These are phyloP conservation scores for Tichodroma muraria DNA, from an alignment of 2,113 vertebrate species.

Conservation along the genomic window DNA sequence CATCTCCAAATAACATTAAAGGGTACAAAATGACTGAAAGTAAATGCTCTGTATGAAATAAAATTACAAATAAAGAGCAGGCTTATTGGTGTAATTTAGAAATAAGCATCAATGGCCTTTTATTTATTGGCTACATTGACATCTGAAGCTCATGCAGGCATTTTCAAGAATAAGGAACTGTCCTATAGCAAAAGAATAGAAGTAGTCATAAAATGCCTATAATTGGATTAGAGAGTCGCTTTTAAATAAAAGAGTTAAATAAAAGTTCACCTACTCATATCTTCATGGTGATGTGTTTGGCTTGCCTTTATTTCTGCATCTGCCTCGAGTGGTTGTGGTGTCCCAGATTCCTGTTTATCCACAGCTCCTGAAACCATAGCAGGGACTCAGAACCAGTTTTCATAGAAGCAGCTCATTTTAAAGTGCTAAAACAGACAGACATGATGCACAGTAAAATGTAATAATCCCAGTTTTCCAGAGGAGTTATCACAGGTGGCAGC, in stretches of 20 bases:
- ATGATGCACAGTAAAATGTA: not conserved
- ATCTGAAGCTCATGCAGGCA: not conserved
- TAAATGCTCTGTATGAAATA: not conserved
- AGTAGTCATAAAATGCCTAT: not conserved
- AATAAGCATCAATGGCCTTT: not conserved
- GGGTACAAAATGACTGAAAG: not conserved
- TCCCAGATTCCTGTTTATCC: not conserved
- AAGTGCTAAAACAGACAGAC: not conserved
- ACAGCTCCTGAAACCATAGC: constrained; percentile 30
- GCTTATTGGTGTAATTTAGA: not conserved
- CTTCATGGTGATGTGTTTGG: not conserved
- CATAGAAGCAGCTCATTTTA: not conserved
- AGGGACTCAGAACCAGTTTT: not conserved
- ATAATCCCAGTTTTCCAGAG: not conserved
- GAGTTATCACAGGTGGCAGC: not conserved
- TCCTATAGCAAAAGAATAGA: not conserved
- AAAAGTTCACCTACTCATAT: not conserved
- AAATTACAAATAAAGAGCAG: not conserved
- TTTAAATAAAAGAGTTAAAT: not conserved
- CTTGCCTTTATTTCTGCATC: not conserved
- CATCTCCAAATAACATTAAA: not conserved
- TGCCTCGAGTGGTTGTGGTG: not conserved
- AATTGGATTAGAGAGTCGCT: not conserved
- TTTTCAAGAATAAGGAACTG: not conserved
- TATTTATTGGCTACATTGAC: not conserved